Evolutionary conservation across 2,113 vertebrate genomes (phyloP), one percentile per base, ranked within the genome.

Genomic region (Synodontis membranacea): DNA sequence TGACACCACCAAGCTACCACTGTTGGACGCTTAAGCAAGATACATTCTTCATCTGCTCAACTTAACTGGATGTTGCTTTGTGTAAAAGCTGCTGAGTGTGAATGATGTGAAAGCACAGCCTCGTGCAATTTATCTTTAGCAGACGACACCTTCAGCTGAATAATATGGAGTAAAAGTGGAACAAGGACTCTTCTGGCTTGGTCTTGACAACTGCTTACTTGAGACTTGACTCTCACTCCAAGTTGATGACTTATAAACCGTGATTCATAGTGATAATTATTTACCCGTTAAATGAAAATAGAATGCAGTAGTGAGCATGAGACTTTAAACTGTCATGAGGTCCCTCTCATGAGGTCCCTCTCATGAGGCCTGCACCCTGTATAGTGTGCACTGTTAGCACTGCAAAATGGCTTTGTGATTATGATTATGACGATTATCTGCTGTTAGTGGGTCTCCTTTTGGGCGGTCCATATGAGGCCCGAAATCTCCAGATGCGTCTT

Each of bases 401-500:
- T 0, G 8, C 28, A 52, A 52, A 37, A 1, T 75, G 25, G 42
- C 39, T 74, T 74, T 79, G 44, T 46, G 70, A 74, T 74, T 44
- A 25, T 74, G 44, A 74, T 74, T 23, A 72, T 72, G 72, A 75
- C 46, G 12, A 50, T 50, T 50, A 31, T 76, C 46, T 75, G 6
- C 74, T 10, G 17, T 48, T 50, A 28, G 58, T 21, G 48, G 37
- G 50, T 68, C 88, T 89, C 92, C 91, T 94, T 92, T 90, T 37
- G 21, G 91, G 91, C 93, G 92, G 90, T 92, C 80, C 91, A 84
- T 88, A 87, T 88, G 91, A 93, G 88, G 91, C 95, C 94, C 94
- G 94, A 94, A 95, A 48, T 12, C 31, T 78, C 86, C 75, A 84
- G 75, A 86, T 88, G 86, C 64, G 56, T 15, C 31, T 72, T 31